Evolutionary conservation across 2,113 vertebrate genomes (phyloP), one percentile per base, ranked within the genome.

Genomic region (Arothron firmamentum): DNA sequence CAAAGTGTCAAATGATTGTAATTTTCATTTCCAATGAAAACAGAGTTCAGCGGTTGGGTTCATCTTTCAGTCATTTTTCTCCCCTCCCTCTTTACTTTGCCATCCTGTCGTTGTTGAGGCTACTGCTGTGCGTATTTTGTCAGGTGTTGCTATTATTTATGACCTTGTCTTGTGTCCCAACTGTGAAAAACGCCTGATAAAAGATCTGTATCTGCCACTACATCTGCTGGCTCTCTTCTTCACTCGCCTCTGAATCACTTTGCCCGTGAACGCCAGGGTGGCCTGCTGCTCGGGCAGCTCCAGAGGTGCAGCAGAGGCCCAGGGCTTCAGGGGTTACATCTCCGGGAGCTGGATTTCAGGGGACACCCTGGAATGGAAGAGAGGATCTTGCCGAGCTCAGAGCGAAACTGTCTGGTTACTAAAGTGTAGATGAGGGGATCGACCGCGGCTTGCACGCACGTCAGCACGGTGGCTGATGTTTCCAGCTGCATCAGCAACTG

Each of bases 101-200:
- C 82, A 80, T 83, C 70, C 81, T 82, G 85, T 88, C 50, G 69
- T 82, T 83, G 82, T 89, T 84, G 42, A 87, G 78, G 85, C 72
- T 82, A 83, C 82, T 89, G 84, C 86, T 89, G 88, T 90, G 84
- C 70, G 81, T 91, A 88, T 82, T 65, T 85, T 89, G 90, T 91
- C 89, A 88, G 81, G 78, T 90, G 88, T 89, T 91, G 65, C 83
- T 91, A 90, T 92, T 87, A 90, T 92, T 91, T 90, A 90, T 90
- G 87, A 90, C 85, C 84, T 90, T 89, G 91, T 92, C 91, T 91
- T 87, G 90, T 91, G 89, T 91, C 90, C 86, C 77, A 20, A 88
- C 89, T 90, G 89, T 92, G 88, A 91, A 90, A 84, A 90, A 85
- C 78, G 81, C 86, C 88, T 90, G 90, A 91, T 90, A 90, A 91